Conservation (phyloP, 92 coral and sea anemone species). For the Bergia puertoricense region DNA sequence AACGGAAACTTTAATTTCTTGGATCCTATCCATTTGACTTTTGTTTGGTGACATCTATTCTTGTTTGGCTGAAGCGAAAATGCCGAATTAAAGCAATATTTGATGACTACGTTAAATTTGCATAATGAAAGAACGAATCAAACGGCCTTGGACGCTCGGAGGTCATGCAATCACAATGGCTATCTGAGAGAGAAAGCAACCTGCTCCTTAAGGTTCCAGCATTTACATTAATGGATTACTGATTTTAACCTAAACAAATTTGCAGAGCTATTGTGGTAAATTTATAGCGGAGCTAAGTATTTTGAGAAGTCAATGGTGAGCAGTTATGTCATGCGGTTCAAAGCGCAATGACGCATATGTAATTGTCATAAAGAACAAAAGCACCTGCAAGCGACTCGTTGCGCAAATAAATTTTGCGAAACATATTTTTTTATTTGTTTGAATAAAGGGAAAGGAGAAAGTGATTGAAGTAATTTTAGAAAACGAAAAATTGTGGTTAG, state of each 20-base stretch:
- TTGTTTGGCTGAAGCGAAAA: not conserved
- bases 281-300: not conserved
- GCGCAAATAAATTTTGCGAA: too few relatives aligned
- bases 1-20: too few relatives aligned
- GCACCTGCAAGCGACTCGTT: not conserved
- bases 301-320: not conserved
- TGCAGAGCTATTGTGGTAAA: not conserved
- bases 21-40: not conserved
- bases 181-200: not conserved
- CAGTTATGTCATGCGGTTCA: not conserved
- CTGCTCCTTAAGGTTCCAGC: not conserved
- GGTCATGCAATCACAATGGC: not conserved
- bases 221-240: not conserved
- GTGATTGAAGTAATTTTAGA: not conserved
- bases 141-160: not conserved
- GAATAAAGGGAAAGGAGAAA: not conserved
- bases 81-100: too few relatives aligned
- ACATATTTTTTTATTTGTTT: too few relatives aligned
- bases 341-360: not conserved
- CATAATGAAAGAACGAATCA: not conserved
- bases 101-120: not conserved
- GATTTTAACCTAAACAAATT: not conserved
- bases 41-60: not conserved
- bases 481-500: too few relatives aligned
- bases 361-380: not conserved